Percentiles rank a stretch among this genome's conserved stretches.
phyloP scores from a whole-genome alignment of 2,888 invertebrate species.

The Sinohyriopsis cumingii region DNA sequence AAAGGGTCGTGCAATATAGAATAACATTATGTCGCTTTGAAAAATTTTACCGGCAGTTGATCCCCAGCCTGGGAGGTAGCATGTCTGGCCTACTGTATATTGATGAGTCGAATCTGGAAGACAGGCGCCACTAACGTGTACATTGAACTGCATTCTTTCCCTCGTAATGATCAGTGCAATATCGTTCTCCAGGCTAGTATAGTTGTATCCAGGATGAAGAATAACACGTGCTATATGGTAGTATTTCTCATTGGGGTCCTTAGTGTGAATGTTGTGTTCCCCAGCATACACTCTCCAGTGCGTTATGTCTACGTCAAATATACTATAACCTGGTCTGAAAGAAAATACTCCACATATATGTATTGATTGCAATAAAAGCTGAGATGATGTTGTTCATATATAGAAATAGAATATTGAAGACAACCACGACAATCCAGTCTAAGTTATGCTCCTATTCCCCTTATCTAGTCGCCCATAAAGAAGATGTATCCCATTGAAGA shows the following conservation, averaged over 20 bases:
- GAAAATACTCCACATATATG: neutral
- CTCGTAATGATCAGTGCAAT: conserved; percentile 26
- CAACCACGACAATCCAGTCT: too few relatives aligned
- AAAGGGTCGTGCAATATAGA: too few relatives aligned
- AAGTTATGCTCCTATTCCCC: too few relatives aligned
- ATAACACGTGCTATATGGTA: conserved; percentile 29
- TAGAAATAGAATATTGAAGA: too few relatives aligned
- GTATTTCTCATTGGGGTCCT: conserved; percentile 24
- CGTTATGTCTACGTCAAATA: conserved; percentile 26
- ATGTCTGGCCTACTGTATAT: conserved; percentile 15
- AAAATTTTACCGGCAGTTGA: conserved; percentile 27
- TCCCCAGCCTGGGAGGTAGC: conserved; percentile 38
- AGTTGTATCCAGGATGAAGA: conserved; percentile 30
- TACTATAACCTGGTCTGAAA: conserved; percentile 20
- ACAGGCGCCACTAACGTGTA: conserved; percentile 21
- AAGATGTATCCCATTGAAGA: too few relatives aligned
- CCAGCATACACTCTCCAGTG: conserved; percentile 32
- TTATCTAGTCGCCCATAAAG: too few relatives aligned
- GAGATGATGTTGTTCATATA: too few relatives aligned
- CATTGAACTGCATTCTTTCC: conserved; percentile 29
- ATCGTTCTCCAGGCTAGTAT: conserved; percentile 28
- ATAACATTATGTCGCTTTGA: too few relatives aligned
- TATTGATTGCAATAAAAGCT: too few relatives aligned
- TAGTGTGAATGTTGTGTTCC: conserved; percentile 26
- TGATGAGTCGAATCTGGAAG: conserved; percentile 17